phyloP scores from a whole-genome alignment of 2,888 invertebrate genomes.

The Zonitis immaculata region DNA sequence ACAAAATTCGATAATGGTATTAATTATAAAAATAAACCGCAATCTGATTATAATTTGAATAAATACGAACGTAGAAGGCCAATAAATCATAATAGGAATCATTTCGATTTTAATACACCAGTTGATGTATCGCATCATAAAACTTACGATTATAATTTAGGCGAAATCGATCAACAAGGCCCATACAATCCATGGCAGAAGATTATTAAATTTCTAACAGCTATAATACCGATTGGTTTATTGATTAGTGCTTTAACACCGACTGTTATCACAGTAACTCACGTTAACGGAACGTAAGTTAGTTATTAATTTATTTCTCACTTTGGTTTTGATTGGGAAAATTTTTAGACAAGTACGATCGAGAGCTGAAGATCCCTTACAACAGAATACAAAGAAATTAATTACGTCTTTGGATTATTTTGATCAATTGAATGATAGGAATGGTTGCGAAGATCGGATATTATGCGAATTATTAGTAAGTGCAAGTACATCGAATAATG shows the following conservation, averaged over 20 bases:
- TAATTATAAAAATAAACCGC: slow-evolving; percentile 4
- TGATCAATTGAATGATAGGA: slow-evolving; percentile 30
- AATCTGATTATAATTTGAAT: slow-evolving; percentile 5
- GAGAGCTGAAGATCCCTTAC: slow-evolving; percentile 23
- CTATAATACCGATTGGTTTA: slow-evolving; percentile 66
- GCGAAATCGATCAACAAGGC: slow-evolving; percentile 7
- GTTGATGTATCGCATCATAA: slow-evolving; percentile 9
- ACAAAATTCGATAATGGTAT: slow-evolving; percentile 13
- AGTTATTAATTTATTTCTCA: too few species aligned
- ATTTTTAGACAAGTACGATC: slow-evolving; percentile 28
- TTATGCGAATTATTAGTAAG: slow-evolving; percentile 41
- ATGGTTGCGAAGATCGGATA: slow-evolving; percentile 40
- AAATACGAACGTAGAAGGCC: slow-evolving; percentile 2
- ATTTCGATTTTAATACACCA: slow-evolving; percentile 13
- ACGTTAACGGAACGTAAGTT: slow-evolving; percentile 43
- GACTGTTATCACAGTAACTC: slow-evolving; percentile 57
- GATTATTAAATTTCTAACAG: slow-evolving; percentile 60
- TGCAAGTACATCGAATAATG: slow-evolving; percentile 36
- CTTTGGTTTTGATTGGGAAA: too few species aligned
- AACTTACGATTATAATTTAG: slow-evolving; percentile 7
- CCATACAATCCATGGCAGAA: slow-evolving; percentile 56
- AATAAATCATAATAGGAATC: not conserved
- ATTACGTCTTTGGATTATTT: slow-evolving; percentile 30
- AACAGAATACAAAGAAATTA: slow-evolving; percentile 24
- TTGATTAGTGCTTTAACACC: slow-evolving; percentile 68